Conservation (phyloP, 2,113 vertebrate species). For the Mustelus asterias region DNA sequence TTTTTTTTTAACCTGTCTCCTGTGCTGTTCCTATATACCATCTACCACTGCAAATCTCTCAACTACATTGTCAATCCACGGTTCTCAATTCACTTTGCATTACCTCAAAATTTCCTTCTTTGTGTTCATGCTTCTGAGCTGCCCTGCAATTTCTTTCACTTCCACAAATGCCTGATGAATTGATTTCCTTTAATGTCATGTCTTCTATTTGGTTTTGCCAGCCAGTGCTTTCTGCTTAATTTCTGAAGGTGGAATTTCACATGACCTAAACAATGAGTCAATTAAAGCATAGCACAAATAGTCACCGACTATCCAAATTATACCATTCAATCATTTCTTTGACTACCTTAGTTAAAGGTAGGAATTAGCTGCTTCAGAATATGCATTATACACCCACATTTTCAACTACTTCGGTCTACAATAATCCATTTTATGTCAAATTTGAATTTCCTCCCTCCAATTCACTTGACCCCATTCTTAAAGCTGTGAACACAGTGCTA, state of each 20-base stretch:
- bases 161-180: not conserved
- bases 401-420: not conserved
- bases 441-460: not conserved
- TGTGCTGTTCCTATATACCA: not conserved
- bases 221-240: not conserved
- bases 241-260: not conserved
- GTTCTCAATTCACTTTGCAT: not conserved
- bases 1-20: not conserved
- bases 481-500: not conserved
- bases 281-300: not conserved
- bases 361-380: not conserved
- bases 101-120: not conserved
- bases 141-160: not conserved
- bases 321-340: constrained; percentile 1
- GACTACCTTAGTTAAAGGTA: not conserved
- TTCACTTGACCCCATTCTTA: not conserved
- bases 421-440: not conserved
- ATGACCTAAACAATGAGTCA: not conserved
- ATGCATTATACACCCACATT: not conserved
- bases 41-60: not conserved
- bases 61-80: not conserved
- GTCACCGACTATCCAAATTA: not conserved
- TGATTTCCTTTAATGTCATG: not conserved
- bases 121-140: not conserved
- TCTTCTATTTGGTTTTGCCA: not conserved